phyloP scores from a whole-genome alignment of 2,888 invertebrate genomes.

The Agonopterix alstromeriana region DNA sequence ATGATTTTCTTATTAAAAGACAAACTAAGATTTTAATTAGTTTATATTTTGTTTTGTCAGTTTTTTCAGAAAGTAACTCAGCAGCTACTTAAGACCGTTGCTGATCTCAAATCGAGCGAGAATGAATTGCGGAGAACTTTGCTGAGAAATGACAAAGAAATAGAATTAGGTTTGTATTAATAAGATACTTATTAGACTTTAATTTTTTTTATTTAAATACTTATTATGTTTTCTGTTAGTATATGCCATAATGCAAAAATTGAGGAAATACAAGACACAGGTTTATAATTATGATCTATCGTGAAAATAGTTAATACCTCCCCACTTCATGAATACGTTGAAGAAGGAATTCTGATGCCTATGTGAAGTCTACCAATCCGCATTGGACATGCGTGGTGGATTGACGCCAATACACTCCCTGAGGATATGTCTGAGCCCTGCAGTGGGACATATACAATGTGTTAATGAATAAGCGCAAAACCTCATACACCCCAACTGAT shows the following conservation, averaged over 20 bases:
- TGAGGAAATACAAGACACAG: neutral
- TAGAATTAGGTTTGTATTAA: constrained; percentile 69
- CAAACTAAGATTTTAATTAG: too few relatives aligned
- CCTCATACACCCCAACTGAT: too few relatives aligned
- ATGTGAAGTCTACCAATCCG: too few relatives aligned
- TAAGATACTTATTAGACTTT: constrained; percentile 22
- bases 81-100: constrained; percentile 49
- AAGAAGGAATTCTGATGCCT: too few relatives aligned
- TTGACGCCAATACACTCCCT: too few relatives aligned
- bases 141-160: constrained; percentile 72
- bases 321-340: neutral
- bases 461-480: too few relatives aligned
- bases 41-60: constrained; percentile 20
- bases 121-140: constrained; percentile 51
- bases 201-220: too few relatives aligned
- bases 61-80: constrained; percentile 46
- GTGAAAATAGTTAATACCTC: neutral
- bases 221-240: too few relatives aligned
- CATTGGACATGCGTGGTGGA: too few relatives aligned
- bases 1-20: too few relatives aligned
- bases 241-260: neutral
- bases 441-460: neutral
- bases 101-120: constrained; percentile 62
- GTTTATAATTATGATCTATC: neutral
- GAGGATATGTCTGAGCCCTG: too few relatives aligned